Base-by-base conservation (phyloP, 2,113 vertebrate genomes). In the Callipepla californica region DNA sequence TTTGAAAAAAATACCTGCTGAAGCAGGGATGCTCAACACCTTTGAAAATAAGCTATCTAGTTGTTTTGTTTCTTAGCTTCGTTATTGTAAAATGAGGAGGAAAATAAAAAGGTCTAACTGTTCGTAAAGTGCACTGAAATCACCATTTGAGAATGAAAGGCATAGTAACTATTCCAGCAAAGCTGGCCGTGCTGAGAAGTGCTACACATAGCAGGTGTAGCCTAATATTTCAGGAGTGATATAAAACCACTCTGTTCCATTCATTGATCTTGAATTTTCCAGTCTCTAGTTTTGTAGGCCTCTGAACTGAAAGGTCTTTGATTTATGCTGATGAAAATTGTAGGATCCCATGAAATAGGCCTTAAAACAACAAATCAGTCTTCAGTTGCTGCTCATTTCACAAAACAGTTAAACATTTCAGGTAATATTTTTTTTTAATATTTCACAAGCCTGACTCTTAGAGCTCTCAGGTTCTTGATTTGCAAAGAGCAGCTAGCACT, bases 311-410 rank as follows among this genome's bases (percentile, higher is more conserved):
- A 87, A 79, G 85, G 63, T 80, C 77, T 65, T 94, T 95, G 81
- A 85, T n/a, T 7, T 34, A 75, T 16, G 58, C 38, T 59, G 61
- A 66, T 82, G 45, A 40, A 19, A 96, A 95, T 63, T 94, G 86
- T 77, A 93, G 61, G 30, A 68, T 80, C 62, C 63, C 23, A 59
- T 79, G 93, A 78, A 95, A 47, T 38, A 95, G 58, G 13, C 91
- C 94, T 96, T 96, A 90, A 93, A 95, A 92, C 81, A 96, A 87
- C 94, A 96, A 94, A 96, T 96, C 91, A 89, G 67, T 89, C 89
- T 91, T 66, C 58, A 92, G 47, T 86, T 96, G 95, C 82, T 86
- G 50, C 78, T 87, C 51, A 87, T 93, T 95, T 96, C 81, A 92
- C 88, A 94, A 95, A 97, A 77, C 81, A 87, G n/a, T 94, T 97